These are phyloP conservation scores for Platerodrilus igneus DNA, from an alignment of 2,888 invertebrate species.

Conservation along the genomic window DNA sequence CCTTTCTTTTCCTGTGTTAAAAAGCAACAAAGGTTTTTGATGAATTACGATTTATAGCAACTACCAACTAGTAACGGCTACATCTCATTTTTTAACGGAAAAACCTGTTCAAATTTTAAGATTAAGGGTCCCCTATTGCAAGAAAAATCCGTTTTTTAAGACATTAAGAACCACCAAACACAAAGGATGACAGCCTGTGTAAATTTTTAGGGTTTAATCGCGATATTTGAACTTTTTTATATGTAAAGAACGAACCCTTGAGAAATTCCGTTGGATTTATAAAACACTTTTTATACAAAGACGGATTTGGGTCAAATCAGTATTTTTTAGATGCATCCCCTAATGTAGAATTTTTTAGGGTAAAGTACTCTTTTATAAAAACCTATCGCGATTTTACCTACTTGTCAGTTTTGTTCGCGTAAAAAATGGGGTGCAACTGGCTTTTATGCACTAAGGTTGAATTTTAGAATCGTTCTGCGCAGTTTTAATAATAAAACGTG, in stretches of 20 bases:
- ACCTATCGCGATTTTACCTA: constrained; percentile 40
- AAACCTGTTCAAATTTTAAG: not conserved
- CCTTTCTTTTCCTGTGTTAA: too few species aligned
- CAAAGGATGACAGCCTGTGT: constrained; percentile 22
- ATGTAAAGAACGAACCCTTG: constrained; percentile 35
- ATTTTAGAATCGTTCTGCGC: constrained; percentile 34
- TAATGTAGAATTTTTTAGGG: constrained; percentile 38
- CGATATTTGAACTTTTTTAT: constrained; percentile 32
- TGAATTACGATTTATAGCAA: too few species aligned
- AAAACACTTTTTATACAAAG: constrained; percentile 37
- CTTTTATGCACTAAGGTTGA: constrained; percentile 36
- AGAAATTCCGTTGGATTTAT: constrained; percentile 42
- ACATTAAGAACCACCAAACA: constrained; percentile 18
- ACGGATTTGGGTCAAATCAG: constrained; percentile 36
- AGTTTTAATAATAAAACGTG: constrained; percentile 35
- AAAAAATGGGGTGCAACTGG: constrained; percentile 36
- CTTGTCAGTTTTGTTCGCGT: constrained; percentile 35
- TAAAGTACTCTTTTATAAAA: constrained; percentile 40
- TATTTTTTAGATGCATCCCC: constrained; percentile 34
- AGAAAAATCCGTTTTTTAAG: constrained; percentile 24
- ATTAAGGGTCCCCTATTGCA: not conserved
- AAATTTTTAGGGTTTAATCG: constrained; percentile 33
- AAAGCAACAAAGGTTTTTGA: too few species aligned
- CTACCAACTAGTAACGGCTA: constrained; percentile 11
- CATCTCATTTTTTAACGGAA: constrained; percentile 8